Base-by-base conservation (phyloP, 2,888 invertebrate species). In the Hypselothyrea guttata region DNA sequence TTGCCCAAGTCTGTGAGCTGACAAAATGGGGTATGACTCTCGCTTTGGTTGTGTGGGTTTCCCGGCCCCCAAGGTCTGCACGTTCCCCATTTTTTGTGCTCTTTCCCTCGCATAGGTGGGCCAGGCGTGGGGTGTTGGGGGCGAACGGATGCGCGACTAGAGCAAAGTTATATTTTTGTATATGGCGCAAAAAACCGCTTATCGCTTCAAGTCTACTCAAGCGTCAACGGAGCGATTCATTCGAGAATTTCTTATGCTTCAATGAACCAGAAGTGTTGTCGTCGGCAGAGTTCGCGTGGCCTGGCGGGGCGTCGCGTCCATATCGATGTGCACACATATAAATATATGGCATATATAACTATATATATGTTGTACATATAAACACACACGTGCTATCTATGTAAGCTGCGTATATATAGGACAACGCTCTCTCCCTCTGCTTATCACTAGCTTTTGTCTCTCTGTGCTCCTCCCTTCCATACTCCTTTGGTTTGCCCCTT, bases 1-100 rank as follows among this genome's bases (percentile, higher is more conserved):
- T n/a, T n/a, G n/a, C n/a, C n/a, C n/a, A n/a, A n/a, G n/a, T n/a
- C n/a, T n/a, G n/a, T n/a, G n/a, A n/a, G n/a, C n/a, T n/a, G n/a
- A n/a, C n/a, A n/a, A n/a, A n/a, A n/a, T 84, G 86, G 66, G 86
- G 86, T 83, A 86, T 86, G 86, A 86, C 86, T 86, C 79, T 87
- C 82, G 85, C 79, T 86, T 86, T 86, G 86, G 85, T 84, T 86
- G 83, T 85, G 86, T 85, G 86, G 85, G 86, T 83, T 87, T 86
- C 86, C 86, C 86, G 86, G 86, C 79, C 84, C 86, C 86, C 84
- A 66, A 42, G 31, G 18, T 16, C 42, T 52, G 28, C 18, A 31
- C 16, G 7, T 18, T 38, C 51, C 35, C 51, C 35, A 40, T 49
- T 18, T 41, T 12, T 31, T 22, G 15, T 44, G 22, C n/a, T n/a